Base-by-base conservation (phyloP, 2,797 vertebrate genomes). In the Melanotaenia pygmaea region DNA sequence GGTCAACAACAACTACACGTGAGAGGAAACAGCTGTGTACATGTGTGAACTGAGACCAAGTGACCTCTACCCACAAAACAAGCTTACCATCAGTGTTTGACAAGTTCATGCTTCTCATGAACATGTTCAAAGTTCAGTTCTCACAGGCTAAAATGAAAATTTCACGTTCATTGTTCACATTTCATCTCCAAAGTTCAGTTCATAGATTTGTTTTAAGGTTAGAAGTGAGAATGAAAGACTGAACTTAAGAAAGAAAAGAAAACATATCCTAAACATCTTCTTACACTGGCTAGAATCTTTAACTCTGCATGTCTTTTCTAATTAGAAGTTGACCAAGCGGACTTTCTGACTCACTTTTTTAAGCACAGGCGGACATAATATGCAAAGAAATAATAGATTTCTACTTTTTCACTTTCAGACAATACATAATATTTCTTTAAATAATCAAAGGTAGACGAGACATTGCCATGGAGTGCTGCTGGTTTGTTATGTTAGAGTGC, bases 11-110 rank as follows among this genome's bases (percentile, higher is more conserved):
- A 16, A 32, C 20, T 28, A 61, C 71, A 79, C n/a, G 67, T 79
- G 83, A 89, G 60, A 53, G 61, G 70, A 76, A 84, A 80, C 84
- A 80, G 86, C 79, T 79, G 76, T 47, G 45, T 47, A 38, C 63
- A 73, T 1, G 53, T 84, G 67, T 50, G 47, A 73, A 59, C 63
- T 20, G 47, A 79, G 53, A 67, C 32, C 51, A 2, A 69, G 63
- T 58, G 69, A 80, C 37, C 37, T n/a, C 43, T 64, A 60, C 34
- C 69, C 22, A 64, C 59, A 78, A 7, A 2, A n/a, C 18, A 37
- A 60, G n/a, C 8, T 11, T 10, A 34, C 51, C 32, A 43, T 43
- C 40, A 43, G 40, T 43, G 40, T 18, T 43, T 14, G 16, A 14
- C 40, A 43, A 43, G 14, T 16, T 43, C 40, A 43, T 43, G 40